These are phyloP conservation scores for Prinia subflava DNA, from an alignment of 2,113 vertebrate genomes.

Conservation along the genomic window DNA sequence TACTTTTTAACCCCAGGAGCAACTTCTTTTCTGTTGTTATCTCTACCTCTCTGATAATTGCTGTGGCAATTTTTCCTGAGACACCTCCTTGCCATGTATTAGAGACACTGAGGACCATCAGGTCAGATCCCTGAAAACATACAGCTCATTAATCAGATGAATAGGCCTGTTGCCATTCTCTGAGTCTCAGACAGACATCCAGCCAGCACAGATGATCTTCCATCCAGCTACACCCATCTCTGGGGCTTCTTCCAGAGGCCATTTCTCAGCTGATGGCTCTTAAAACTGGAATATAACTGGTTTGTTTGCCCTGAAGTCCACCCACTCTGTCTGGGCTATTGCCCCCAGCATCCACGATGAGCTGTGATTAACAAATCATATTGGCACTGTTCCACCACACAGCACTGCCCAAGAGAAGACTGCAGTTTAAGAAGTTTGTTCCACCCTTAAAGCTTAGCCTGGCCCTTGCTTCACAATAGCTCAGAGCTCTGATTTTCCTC, in stretches of 20 bases:
- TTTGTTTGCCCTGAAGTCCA: not conserved
- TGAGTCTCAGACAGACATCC: not conserved
- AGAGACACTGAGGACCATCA: not conserved
- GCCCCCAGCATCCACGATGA: not conserved
- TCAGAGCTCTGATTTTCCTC: not conserved
- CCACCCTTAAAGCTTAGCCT: not conserved
- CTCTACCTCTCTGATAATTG: not conserved
- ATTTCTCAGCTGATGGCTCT: not conserved
- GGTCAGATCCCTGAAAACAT: not conserved
- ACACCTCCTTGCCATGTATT: not conserved
- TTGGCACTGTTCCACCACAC: not conserved
- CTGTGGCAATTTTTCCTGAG: not conserved
- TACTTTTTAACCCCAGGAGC: not conserved
- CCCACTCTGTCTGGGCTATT: not conserved
- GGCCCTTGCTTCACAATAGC: not conserved
- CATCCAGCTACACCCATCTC: not conserved
- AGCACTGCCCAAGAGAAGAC: not conserved
- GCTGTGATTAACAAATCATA: not conserved
- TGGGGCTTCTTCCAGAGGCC: not conserved
- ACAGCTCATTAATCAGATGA: not conserved
- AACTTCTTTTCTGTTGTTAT: not conserved
- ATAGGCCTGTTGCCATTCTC: not conserved
- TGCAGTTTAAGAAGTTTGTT: not conserved
- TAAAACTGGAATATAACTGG: not conserved
- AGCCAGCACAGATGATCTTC: not conserved